phyloP scores from a whole-genome alignment of 2,888 invertebrate genomes.

The Thalpophila matura region DNA sequence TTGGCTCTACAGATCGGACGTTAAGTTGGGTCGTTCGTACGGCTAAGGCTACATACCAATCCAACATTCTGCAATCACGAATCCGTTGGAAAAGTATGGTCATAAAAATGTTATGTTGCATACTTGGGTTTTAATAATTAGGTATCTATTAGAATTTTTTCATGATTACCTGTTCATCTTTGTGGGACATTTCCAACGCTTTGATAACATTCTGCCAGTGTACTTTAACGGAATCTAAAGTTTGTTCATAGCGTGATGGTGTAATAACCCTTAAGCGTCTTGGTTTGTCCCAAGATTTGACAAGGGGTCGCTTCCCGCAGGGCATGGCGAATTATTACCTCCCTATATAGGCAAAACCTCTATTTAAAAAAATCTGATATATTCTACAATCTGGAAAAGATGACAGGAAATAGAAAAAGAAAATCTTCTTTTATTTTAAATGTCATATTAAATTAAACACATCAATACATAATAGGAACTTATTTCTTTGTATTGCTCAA shows the following conservation, averaged over 20 bases:
- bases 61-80: background rate
- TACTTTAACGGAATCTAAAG: slow-evolving; percentile 82
- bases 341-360: background rate
- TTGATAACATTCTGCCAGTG: slow-evolving; percentile 84
- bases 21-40: no score
- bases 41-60: no score
- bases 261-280: slow-evolving; percentile 73
- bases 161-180: slow-evolving; percentile 82
- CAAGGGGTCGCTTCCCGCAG: slow-evolving; percentile 79
- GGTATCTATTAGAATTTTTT: background rate
- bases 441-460: slow-evolving; percentile 12
- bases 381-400: background rate
- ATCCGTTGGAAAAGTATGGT: background rate
- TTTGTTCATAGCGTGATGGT: slow-evolving; percentile 83
- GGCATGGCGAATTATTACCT: slow-evolving; percentile 70
- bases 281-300: slow-evolving; percentile 82
- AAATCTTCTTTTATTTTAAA: slow-evolving; percentile 31
- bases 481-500: background rate
- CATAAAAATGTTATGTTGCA: background rate
- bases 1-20: no score
- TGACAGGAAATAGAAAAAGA: slow-evolving; percentile 5
- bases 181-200: slow-evolving; percentile 82
- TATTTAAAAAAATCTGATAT: background rate
- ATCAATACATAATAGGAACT: slow-evolving; percentile 24
- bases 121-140: background rate